Conservation (phyloP, 2,888 invertebrate genomes). For the Neoaliturus tenellus region DNA sequence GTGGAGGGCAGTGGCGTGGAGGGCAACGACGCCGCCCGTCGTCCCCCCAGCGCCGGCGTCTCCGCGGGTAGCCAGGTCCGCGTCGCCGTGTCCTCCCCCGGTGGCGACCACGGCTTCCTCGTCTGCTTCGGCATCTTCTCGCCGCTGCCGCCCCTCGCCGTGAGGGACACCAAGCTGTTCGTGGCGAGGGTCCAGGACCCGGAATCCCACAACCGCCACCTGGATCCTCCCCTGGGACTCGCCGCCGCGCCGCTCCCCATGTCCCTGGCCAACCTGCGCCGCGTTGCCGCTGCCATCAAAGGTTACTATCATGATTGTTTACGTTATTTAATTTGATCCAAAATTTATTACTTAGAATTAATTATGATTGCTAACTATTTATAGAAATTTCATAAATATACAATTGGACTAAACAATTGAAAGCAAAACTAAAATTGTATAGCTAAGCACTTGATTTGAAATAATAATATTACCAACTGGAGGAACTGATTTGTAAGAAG, state of each 20-base stretch:
- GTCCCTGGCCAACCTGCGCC: conserved; percentile 75
- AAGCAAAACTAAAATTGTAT: too few relatives aligned
- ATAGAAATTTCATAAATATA: too few relatives aligned
- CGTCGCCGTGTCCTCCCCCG: neutral
- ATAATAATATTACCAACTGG: too few relatives aligned
- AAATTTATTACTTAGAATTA: too few relatives aligned
- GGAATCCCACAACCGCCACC: neutral
- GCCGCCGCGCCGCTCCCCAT: conserved; percentile 75
- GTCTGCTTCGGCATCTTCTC: conserved; percentile 48
- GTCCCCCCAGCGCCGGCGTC: neutral
- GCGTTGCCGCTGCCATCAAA: conserved; percentile 76
- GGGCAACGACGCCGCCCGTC: conserved; percentile 6
- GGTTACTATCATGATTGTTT: too few relatives aligned
- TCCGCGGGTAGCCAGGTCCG: neutral
- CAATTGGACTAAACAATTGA: too few relatives aligned
- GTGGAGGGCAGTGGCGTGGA: neutral
- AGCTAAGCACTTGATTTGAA: too few relatives aligned
- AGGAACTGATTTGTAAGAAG: too few relatives aligned
- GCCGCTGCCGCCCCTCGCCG: conserved; percentile 20
- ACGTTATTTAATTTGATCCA: too few relatives aligned
- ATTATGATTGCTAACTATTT: too few relatives aligned
- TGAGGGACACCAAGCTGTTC: conserved; percentile 53
- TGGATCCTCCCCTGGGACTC: conserved; percentile 67
- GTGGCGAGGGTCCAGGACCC: conserved; percentile 21
- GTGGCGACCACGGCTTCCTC: conserved; percentile 27